phyloP scores from a whole-genome alignment of 2,113 vertebrate genomes.

The Callipepla californica region DNA sequence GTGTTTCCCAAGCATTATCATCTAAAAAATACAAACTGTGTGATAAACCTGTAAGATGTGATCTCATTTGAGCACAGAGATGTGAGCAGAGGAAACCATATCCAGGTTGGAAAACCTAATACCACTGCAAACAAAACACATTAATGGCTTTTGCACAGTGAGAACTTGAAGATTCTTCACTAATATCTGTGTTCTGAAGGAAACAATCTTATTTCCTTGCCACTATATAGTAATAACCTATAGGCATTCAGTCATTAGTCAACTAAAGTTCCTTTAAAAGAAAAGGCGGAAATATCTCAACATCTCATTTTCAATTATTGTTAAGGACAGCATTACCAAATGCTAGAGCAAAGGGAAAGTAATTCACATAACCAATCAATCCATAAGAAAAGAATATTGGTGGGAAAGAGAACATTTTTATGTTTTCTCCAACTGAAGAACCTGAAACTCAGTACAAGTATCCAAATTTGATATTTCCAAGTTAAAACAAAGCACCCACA shows the following conservation, averaged over 20 bases:
- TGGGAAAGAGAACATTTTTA: not conserved
- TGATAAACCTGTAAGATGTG: not conserved
- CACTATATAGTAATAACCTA: not conserved
- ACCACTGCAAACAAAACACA: rapidly evolving
- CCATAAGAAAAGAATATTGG: not conserved
- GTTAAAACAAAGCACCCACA: rapidly evolving
- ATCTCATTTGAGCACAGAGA: not conserved
- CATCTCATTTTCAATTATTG: not conserved
- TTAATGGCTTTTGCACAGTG: rapidly evolving
- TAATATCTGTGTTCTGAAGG: not conserved
- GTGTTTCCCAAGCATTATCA: not conserved
- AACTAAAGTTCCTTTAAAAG: not conserved
- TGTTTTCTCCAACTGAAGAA: not conserved
- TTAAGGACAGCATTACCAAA: not conserved
- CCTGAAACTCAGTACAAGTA: not conserved
- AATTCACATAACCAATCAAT: not conserved
- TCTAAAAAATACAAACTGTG: not conserved
- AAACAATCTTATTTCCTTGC: not conserved
- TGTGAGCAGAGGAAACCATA: not conserved
- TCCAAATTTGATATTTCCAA: not conserved
- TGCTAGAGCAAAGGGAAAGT: not conserved
- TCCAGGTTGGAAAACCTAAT: not conserved
- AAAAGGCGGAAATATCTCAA: not conserved
- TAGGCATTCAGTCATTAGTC: not conserved
- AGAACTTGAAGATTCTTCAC: not conserved